Conservation (phyloP, 2,113 vertebrate genomes). For the Trogon surrucura region DNA sequence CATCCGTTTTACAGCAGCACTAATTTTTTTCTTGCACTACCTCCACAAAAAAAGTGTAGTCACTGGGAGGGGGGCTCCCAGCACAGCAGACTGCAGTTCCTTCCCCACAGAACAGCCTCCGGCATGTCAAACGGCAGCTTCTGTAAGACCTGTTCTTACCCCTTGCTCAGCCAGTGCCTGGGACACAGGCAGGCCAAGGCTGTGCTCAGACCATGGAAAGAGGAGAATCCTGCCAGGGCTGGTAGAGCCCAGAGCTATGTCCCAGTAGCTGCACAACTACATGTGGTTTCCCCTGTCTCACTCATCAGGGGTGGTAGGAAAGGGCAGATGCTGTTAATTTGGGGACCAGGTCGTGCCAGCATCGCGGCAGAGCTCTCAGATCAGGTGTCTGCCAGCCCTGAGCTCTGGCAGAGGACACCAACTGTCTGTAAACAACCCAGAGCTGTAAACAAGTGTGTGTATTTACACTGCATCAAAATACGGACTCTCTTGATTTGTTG, state of each 20-base stretch:
- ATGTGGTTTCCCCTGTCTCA: fast-evolving
- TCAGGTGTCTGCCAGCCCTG: neutral
- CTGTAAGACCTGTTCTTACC: neutral
- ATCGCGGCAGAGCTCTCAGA: neutral
- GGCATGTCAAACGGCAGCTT: fast-evolving
- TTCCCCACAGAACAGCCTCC: neutral
- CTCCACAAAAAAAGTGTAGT: fast-evolving
- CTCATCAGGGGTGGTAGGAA: neutral
- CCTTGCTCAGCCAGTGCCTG: neutral
- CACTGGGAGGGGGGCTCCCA: neutral
- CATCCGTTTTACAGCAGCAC: neutral
- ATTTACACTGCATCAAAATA: neutral
- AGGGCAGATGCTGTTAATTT: neutral
- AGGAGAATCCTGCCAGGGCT: fast-evolving
- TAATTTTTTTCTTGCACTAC: neutral
- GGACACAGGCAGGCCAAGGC: neutral
- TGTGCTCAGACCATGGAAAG: neutral
- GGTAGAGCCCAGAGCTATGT: neutral
- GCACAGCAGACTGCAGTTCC: neutral
- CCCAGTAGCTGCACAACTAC: neutral
- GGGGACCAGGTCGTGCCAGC: fast-evolving
- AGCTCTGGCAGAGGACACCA: neutral
- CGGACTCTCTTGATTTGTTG: neutral
- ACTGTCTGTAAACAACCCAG: neutral
- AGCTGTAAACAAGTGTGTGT: neutral